Base-by-base conservation (phyloP, 2,888 invertebrate genomes). In the Drosophila mimica region DNA sequence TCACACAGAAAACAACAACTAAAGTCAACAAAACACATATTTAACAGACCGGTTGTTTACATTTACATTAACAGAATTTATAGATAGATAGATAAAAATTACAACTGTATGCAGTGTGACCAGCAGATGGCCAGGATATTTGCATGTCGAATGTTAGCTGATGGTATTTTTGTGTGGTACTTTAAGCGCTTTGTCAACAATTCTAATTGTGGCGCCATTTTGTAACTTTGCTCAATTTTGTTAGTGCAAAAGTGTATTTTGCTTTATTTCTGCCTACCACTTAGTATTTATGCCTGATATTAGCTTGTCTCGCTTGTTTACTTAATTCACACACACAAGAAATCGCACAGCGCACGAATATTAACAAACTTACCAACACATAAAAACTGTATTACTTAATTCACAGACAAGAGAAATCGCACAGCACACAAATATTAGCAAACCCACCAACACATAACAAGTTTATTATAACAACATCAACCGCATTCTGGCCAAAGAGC, bases 241-340 rank as follows among this genome's bases (percentile, higher is more conserved):
- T 46, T 53, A 20, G 25, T 49, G 40, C 30, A 11, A 30, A 15
- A 30, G 3, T n/a, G 51, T 58, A 30, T 51, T 61, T 48, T 53
- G 40, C n/a, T 30, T 58, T 60, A 61, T 63, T 63, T 49, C 38
- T 8, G 31, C 43, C 64, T 77, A 74, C 67, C 58, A 59, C 73
- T 58, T 72, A 56, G 70, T 56, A 56, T 49, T 66, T 80, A 48
- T 34, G 67, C 69, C 81, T 66, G 71, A 30, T 77, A 82, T 89
- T 82, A 73, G 72, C 77, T 84, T 58, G 74, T 74, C 79, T 74
- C 53, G 59, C 72, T 75, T 85, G 90, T 88, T 88, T 85, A 65
- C 65, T 61, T 67, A 74, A 80, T 80, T 80, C 72, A 71, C 70
- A 79, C 70, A 67, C 79, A 62, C 49, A 36, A 5, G 43, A 61